These are phyloP conservation scores for Drosophila navojoa DNA, from an alignment of 1,140 invertebrate genomes.

Conservation along the genomic window DNA sequence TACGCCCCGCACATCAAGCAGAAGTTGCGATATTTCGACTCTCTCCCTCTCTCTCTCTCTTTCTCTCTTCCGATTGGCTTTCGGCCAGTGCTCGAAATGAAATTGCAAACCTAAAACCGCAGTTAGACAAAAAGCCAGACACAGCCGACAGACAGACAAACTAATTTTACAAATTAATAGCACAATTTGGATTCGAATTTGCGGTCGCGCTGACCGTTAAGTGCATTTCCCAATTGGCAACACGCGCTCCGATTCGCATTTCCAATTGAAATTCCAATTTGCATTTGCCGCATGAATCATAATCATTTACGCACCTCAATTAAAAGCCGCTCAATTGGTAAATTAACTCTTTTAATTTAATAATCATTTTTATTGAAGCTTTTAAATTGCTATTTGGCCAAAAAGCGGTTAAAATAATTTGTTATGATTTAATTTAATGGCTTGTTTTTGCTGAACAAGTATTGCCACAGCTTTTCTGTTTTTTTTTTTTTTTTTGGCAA, in stretches of 20 bases:
- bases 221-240: constrained; percentile 25
- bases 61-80: constrained; percentile 52
- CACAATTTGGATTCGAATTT: constrained; percentile 72
- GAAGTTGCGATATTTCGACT: constrained; percentile 32
- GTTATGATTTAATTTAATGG: not conserved
- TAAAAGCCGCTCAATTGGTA: constrained; percentile 12
- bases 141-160: constrained; percentile 40
- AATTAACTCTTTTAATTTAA: not conserved
- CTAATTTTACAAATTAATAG: constrained; percentile 74
- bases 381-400: not conserved
- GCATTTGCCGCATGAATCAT: not conserved
- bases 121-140: constrained; percentile 68
- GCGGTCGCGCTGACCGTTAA: constrained; percentile 36
- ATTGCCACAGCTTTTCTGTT: not conserved
- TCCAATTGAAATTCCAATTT: constrained; percentile 25
- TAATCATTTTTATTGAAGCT: constrained; percentile 3
- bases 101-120: constrained; percentile 55
- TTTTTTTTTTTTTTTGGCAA: not conserved
- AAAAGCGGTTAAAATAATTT: not conserved
- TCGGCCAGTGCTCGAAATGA: constrained; percentile 63
- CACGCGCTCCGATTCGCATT: constrained; percentile 19
- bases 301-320: constrained; percentile 28
- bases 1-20: constrained; percentile 44
- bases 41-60: constrained; percentile 13
- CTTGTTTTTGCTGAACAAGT: no score